A percentile compares a stretch with the other conserved stretches of the same genome.
These are phyloP conservation scores for Amazona vittata DNA, from an alignment of 2,113 vertebrate genomes.

Conservation along the genomic window DNA sequence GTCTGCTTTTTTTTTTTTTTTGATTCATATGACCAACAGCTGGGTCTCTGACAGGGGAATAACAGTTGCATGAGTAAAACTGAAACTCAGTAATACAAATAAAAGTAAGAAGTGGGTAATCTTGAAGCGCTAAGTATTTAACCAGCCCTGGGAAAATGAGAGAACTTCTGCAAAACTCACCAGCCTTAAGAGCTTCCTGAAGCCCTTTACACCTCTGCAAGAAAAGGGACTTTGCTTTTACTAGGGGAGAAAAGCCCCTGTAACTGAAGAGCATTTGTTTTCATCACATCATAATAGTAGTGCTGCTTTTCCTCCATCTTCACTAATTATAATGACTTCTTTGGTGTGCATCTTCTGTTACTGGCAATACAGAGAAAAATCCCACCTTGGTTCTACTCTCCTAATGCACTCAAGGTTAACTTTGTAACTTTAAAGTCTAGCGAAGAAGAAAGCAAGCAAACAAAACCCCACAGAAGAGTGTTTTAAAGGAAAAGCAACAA, in stretches of 20 bases:
- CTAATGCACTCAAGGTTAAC: not conserved
- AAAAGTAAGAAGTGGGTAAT: conserved; percentile 16
- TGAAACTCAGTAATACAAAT: not conserved
- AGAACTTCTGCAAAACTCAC: not conserved
- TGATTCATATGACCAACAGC: not conserved
- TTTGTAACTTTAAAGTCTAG: not conserved
- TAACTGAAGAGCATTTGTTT: not conserved
- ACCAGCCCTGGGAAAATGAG: not conserved
- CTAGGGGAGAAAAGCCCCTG: not conserved
- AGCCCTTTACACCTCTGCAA: not conserved
- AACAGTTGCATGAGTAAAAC: not conserved
- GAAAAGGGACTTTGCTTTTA: not conserved
- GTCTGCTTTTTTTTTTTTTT: not conserved
- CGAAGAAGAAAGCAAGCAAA: not conserved
- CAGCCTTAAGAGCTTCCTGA: not conserved
- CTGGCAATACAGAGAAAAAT: not conserved
- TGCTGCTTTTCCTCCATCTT: not conserved
- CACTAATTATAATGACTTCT: not conserved
- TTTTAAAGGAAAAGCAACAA: not conserved
- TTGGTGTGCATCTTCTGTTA: not conserved
- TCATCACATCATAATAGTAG: not conserved
- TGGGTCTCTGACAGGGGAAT: not conserved
- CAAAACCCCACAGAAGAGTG: not conserved
- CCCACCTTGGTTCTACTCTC: not conserved
- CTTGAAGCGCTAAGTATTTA: not conserved